Evolutionary conservation across 2,888 invertebrate genomes (phyloP), one percentile per base, ranked within the genome.

Genomic region (Epinotia demarniana): DNA sequence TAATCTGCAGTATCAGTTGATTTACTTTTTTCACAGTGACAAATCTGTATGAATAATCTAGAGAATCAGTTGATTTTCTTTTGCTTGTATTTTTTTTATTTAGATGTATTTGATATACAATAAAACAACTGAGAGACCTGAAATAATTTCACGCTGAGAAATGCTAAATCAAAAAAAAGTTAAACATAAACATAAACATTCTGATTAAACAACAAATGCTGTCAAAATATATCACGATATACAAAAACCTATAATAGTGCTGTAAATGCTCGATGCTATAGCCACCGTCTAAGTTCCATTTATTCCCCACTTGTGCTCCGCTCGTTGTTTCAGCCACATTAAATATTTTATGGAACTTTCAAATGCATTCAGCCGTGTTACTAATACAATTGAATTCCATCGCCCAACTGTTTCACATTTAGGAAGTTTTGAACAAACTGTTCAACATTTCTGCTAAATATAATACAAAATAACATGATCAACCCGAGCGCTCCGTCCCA

Each of bases 251-350:
- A 9, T 39, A 39, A 39, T 9, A 39, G 13, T 12, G 16, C 70
- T n/a, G 27, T 58, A 60, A 55, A 49, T 64, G 63, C 55, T 33
- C 33, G 6, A 19, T 63, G 49, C 63, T 46, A 69, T 69, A 74
- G 39, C 55, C 43, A 16, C 55, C 27, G 63, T 18, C 57, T 9
- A 58, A 60, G 70, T 75, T 70, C 53, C 19, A 12, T 74, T 69
- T 74, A 74, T 60, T 58, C 39, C 46, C 19, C 18, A 69, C 39
- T 43, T 62, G 13, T 55, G 16, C 19, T 1, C n/a, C 23, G 46
- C 46, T 58, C 33, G 55, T 66, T 58, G 72, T 66, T 72, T 66
- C 72, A 18, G 49, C 72, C 46, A 72, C 72, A 66, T 73, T 73
- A 23, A 60, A 73, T 55, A 68, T 68, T 68, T 57, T 43, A 46